These are phyloP conservation scores for Bombyx huttoni DNA, from an alignment of 2,888 invertebrate genomes.

Conservation along the genomic window DNA sequence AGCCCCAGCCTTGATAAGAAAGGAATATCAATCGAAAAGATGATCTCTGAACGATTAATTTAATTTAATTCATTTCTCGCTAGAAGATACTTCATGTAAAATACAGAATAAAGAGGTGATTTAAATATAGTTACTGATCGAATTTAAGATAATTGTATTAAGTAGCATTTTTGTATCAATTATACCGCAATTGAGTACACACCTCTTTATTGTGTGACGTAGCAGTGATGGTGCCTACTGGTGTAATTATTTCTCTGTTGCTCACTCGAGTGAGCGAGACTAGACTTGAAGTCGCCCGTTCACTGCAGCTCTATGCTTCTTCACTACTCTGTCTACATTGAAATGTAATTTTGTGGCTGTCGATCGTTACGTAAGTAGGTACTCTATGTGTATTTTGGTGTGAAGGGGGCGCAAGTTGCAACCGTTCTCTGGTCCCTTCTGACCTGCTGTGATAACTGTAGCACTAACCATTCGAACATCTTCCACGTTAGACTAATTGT, in stretches of 20 bases:
- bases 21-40: conserved; percentile 6
- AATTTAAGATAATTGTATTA: not conserved
- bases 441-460: conserved; percentile 68
- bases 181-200: not conserved
- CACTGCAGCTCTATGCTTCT: conserved; percentile 15
- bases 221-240: conserved; percentile 11
- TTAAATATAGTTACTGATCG: not conserved
- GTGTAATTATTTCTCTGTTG: conserved; percentile 13
- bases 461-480: conserved; percentile 59
- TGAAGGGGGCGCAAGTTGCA: conserved; percentile 24
- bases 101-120: conserved; percentile 19
- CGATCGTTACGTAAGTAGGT: not conserved
- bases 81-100: conserved; percentile 20
- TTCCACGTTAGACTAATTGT: conserved; percentile 63
- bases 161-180: conserved; percentile 2
- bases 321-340: conserved; percentile 17
- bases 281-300: conserved; percentile 15
- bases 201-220: conserved; percentile 13
- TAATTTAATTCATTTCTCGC: conserved; percentile 14
- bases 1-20: too few species aligned
- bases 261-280: conserved; percentile 22
- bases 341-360: conserved; percentile 9
- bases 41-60: conserved; percentile 29
- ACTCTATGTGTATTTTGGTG: conserved; percentile 12
- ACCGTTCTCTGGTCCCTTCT: conserved; percentile 37